Evolutionary conservation across 2,797 vertebrate genomes (phyloP), one percentile per base, ranked within the genome.

Genomic region (Brachymystax lenok): DNA sequence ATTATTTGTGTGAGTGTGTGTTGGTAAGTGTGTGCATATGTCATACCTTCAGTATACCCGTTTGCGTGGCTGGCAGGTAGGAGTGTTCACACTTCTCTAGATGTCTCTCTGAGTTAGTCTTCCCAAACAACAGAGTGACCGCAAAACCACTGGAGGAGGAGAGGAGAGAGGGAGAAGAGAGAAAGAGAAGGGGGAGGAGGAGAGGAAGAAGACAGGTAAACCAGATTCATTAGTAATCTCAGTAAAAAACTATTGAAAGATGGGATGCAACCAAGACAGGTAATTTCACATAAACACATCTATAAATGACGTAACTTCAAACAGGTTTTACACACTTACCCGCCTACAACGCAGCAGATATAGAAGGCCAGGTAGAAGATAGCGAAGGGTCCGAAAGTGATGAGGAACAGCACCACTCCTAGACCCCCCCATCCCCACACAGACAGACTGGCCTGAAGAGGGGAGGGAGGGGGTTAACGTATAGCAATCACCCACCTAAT

Each of bases 391-490:
- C 98, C 98, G 92, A 99, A 99, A 35, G 96, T 98, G 94, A 98
- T 91, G 78, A 99, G 95, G 94, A 99, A 99, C 92, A 99, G 97
- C 92, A 98, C 95, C 80, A 98, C 88, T 86, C 95, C 96, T 90
- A 99, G 97, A 94, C 97, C 95, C 95, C 97, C 97, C 98, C 98
- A 99, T 98, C 97, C 98, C 98, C 96, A 98, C 95, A 97, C 93
- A 95, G 98, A 98, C 88, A 96, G 94, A 96, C 96, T 97, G 94
- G 95, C 96, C 98, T 99, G 93, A 81, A 96, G 96, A 28, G 27
- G 64, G 30, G 27, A 16, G 13, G 14, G 30, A 68, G 30, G 27
- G 8, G 10, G 56, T 59, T 21, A 59, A 19, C n/a, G 0, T 59
- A 59, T 19, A 19, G 56, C 56, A 59, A 19, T 59, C 56, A 21